A percentile compares a stretch with the other conserved stretches of the same genome.
Evolutionary conservation across 2,888 invertebrate genomes (phyloP).

Genomic region (Stictocephala bisonia): DNA sequence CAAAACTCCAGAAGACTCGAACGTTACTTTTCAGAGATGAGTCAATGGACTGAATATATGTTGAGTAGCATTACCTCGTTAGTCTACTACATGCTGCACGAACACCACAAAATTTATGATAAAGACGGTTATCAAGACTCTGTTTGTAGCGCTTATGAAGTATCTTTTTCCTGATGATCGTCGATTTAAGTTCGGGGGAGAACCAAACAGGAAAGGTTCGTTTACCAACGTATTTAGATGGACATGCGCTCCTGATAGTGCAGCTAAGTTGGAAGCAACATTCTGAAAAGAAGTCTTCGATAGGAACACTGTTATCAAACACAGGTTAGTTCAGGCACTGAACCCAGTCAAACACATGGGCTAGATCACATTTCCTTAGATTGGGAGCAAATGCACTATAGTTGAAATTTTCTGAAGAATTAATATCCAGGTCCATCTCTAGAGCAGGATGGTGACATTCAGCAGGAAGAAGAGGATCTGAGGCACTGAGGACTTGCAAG

Average conservation of each 20-base stretch:
- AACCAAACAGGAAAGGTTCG: no score
- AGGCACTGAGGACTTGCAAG: background rate
- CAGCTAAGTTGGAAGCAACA: background rate
- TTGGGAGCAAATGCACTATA: background rate
- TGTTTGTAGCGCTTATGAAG: no score
- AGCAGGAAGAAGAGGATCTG: background rate
- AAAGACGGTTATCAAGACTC: no score
- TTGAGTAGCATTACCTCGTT: background rate
- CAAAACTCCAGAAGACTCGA: no score
- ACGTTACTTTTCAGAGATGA: no score
- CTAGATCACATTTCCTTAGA: slow-evolving; percentile 2
- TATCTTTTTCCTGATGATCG: no score
- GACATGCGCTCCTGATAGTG: no score
- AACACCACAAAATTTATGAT: background rate
- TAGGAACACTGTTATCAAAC: background rate
- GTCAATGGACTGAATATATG: slow-evolving; percentile 7
- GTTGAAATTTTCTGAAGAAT: background rate
- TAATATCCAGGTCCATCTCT: slow-evolving; percentile 6
- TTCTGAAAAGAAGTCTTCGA: slow-evolving; percentile 7
- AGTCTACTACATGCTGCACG: background rate
- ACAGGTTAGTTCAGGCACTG: background rate
- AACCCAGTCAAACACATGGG: background rate
- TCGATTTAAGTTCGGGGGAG: no score
- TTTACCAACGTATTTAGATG: no score
- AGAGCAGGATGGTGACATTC: slow-evolving; percentile 8